Conservation (phyloP, 2,797 vertebrate species). For the Ctenopoma kingsleyae region DNA sequence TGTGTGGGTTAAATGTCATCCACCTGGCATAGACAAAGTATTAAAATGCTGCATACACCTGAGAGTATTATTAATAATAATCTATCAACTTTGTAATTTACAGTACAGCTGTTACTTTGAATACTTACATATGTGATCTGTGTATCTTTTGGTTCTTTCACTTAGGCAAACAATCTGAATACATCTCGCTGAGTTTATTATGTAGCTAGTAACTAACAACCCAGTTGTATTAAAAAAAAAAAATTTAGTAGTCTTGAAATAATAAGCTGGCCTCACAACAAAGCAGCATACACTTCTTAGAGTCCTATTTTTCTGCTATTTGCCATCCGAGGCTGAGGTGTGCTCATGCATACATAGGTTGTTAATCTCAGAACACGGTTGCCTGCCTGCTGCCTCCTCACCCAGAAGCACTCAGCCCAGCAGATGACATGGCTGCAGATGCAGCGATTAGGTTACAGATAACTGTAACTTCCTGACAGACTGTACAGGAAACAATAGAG, state of each 20-base stretch:
- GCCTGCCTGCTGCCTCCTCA: conserved; percentile 58
- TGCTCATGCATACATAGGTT: conserved; percentile 48
- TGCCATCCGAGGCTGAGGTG: conserved; percentile 32
- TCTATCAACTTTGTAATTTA: too few relatives aligned
- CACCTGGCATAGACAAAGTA: too few relatives aligned
- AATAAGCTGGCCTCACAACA: background rate
- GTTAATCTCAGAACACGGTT: conserved; percentile 58
- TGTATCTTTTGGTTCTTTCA: too few relatives aligned
- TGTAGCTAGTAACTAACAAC: background rate
- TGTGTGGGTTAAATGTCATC: background rate
- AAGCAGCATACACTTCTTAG: background rate
- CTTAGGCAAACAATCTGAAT: too few relatives aligned
- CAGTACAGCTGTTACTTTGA: background rate
- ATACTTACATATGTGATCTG: background rate
- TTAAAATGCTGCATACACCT: background rate
- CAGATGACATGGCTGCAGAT: conserved; percentile 61
- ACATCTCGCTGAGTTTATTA: background rate
- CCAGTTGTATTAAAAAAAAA: background rate
- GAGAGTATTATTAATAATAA: too few relatives aligned
- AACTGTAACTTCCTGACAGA: conserved; percentile 42
- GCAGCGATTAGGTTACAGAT: conserved; percentile 67
- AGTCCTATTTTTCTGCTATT: background rate
- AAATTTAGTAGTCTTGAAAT: too few relatives aligned
- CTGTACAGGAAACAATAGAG: conserved; percentile 49
- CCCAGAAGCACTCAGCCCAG: conserved; percentile 46